A percentile compares a stretch with the other conserved stretches of the same genome.
These are phyloP conservation scores for Sympetrum striolatum DNA, from an alignment of 2,888 invertebrate genomes.

Conservation along the genomic window DNA sequence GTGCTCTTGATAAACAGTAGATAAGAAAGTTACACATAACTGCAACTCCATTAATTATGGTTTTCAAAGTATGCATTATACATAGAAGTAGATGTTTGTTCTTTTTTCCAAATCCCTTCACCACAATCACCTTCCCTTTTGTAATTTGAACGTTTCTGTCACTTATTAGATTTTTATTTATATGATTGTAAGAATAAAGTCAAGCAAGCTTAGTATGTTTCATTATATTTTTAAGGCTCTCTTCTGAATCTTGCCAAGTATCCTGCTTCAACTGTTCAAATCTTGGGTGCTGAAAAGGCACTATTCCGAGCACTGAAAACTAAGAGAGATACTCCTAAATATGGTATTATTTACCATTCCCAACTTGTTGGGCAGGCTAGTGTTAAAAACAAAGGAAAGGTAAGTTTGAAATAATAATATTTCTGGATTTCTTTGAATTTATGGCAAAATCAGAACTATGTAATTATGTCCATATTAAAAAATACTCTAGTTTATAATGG, in stretches of 20 bases:
- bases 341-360: conserved; percentile 97
- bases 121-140: too few relatives aligned
- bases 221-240: conserved; percentile 64
- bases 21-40: too few relatives aligned
- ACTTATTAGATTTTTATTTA: too few relatives aligned
- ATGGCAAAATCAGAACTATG: neutral
- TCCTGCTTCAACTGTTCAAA: conserved; percentile 97
- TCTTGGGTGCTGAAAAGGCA: conserved; percentile 98
- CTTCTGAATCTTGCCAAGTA: conserved; percentile 96
- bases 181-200: too few relatives aligned
- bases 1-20: too few relatives aligned
- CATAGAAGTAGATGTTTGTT: too few relatives aligned
- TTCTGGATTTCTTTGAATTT: neutral
- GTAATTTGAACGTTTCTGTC: too few relatives aligned
- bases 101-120: too few relatives aligned
- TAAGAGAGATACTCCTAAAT: conserved; percentile 97
- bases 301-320: conserved; percentile 96
- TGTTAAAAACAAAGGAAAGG: conserved; percentile 85
- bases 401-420: conserved; percentile 44
- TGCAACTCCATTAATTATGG: too few relatives aligned
- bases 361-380: conserved; percentile 90
- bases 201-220: neutral
- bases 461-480: neutral
- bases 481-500: neutral
- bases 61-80: too few relatives aligned